Conservation (phyloP, 2,888 invertebrate genomes). For the Cerastis leucographa region DNA sequence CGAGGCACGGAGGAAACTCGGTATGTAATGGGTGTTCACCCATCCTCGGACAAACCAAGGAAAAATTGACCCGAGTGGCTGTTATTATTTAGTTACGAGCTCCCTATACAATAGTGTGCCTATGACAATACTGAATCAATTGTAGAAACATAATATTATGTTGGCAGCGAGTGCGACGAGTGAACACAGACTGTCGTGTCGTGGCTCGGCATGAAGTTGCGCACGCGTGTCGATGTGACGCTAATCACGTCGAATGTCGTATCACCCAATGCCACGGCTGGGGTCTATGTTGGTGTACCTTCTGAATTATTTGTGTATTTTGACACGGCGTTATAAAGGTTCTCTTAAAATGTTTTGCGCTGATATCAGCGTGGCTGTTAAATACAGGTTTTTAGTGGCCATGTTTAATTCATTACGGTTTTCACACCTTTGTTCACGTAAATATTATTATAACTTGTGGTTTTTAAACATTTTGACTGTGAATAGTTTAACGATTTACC, state of each 20-base stretch:
- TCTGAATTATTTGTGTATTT: neutral
- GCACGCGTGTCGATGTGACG: neutral
- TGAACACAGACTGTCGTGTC: too few species aligned
- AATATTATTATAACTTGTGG: conserved; percentile 18
- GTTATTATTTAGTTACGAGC: too few species aligned
- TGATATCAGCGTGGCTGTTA: conserved; percentile 15
- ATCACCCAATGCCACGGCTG: neutral
- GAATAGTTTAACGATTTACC: neutral
- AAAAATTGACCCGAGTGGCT: too few species aligned
- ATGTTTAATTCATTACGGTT: conserved; percentile 20
- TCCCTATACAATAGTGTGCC: too few species aligned
- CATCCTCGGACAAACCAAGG: too few species aligned
- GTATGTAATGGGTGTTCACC: too few species aligned
- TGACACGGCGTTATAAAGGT: neutral
- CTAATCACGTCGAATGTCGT: neutral
- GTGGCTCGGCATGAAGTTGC: neutral
- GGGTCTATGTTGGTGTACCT: neutral
- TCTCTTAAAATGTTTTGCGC: conserved; percentile 32
- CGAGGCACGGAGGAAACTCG: too few species aligned
- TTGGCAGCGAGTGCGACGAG: neutral
- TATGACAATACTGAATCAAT: neutral
- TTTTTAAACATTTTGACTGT: conserved; percentile 6
- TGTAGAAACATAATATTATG: too few species aligned
- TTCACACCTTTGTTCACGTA: conserved; percentile 12
- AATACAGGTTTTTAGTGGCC: conserved; percentile 18